These are phyloP conservation scores for Pontoporia blainvillei DNA, from an alignment of 2,113 vertebrate species.

Conservation along the genomic window DNA sequence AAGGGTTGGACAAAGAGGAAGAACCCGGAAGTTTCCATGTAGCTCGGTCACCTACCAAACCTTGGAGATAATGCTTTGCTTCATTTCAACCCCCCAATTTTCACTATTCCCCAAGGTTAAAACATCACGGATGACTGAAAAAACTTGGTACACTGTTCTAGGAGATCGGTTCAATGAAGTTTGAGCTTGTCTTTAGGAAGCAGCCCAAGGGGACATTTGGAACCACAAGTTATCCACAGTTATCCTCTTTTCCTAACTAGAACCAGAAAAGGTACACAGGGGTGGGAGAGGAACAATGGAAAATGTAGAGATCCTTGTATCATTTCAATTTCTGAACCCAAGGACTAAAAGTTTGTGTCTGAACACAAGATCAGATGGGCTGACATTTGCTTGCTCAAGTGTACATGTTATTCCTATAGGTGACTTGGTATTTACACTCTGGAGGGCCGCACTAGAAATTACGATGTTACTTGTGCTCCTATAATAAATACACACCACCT, in stretches of 20 bases:
- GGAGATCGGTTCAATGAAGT: neutral
- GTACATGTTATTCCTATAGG: neutral
- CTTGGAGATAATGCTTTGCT: neutral
- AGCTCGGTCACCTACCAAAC: neutral
- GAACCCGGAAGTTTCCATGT: neutral
- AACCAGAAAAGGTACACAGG: neutral
- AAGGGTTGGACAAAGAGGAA: neutral
- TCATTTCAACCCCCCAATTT: neutral
- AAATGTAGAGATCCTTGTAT: neutral
- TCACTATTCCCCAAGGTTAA: neutral
- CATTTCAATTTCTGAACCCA: neutral
- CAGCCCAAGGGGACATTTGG: neutral
- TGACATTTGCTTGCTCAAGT: neutral
- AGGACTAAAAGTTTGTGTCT: neutral
- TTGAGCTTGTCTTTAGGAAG: neutral
- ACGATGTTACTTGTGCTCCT: neutral
- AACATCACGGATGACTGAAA: neutral
- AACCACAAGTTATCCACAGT: conserved; percentile 6
- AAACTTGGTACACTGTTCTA: neutral
- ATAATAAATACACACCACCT: neutral
- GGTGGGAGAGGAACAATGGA: neutral
- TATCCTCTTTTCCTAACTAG: conserved; percentile 1
- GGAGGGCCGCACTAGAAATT: neutral
- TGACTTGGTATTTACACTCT: neutral
- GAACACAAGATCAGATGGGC: neutral